Conservation (phyloP, 2,797 vertebrate species). For the Tenualosa thibaudeaui region DNA sequence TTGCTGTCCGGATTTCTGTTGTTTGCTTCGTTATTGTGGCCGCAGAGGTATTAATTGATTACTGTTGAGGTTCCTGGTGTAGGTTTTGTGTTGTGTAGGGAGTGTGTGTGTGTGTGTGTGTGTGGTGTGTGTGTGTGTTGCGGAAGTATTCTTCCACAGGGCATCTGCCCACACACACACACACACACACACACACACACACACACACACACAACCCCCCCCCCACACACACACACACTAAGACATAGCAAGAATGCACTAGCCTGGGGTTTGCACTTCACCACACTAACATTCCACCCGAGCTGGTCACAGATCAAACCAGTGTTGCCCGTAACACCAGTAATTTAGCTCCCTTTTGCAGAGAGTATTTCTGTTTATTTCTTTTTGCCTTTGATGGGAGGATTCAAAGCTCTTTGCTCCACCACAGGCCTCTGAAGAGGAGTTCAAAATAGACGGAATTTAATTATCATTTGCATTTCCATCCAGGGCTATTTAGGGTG, state of each 20-base stretch:
- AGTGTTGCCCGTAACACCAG: constrained; percentile 39
- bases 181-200: constrained; percentile 15
- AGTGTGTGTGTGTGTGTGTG: background rate
- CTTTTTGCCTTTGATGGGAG: constrained; percentile 52
- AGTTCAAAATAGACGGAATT: constrained; percentile 55
- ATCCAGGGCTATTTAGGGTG: constrained; percentile 43
- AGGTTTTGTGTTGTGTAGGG: constrained; percentile 27
- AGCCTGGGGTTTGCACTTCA: constrained; percentile 36
- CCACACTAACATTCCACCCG: constrained; percentile 40
- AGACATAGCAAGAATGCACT: background rate
- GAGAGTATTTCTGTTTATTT: constrained; percentile 39
- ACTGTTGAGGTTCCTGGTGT: constrained; percentile 40
- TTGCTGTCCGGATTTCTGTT: constrained; percentile 46
- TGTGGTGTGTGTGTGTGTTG: background rate
- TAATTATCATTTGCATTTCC: constrained; percentile 54
- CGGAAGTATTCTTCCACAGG: background rate
- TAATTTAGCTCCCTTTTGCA: constrained; percentile 43
- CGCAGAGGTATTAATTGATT: constrained; percentile 52
- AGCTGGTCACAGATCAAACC: constrained; percentile 48
- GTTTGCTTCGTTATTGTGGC: constrained; percentile 52
- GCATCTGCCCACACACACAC: constrained; percentile 7
- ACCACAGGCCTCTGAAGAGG: constrained; percentile 44
- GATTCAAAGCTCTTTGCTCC: constrained; percentile 43
- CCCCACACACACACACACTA: constrained; percentile 14
- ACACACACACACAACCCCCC: constrained; percentile 14